Base-by-base conservation (phyloP, 2,797 vertebrate genomes). In the Spea hammondii region DNA sequence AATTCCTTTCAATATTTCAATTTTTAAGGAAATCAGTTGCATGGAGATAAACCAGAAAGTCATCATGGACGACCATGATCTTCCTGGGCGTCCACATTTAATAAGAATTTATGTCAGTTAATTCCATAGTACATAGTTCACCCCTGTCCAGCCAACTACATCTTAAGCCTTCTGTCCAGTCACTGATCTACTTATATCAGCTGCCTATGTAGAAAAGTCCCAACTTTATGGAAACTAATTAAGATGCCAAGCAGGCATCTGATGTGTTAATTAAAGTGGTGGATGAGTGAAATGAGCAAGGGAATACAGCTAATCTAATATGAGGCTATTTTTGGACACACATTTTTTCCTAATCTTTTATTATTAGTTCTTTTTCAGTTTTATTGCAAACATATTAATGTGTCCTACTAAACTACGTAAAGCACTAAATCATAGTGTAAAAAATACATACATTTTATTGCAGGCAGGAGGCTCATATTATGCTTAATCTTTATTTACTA, bases 231-330 rank as follows among this genome's bases (percentile, higher is more conserved):
- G 65, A 75, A 77, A 77, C 74, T 77, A 81, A 81, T 81, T 81
- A 81, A 81, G 74, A 81, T 81, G 70, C 79, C 74, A 77, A 73
- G 74, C 70, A 66, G 70, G 79, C 74, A 73, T 76, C 74, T 77
- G 79, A 77, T 77, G 55, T 62, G 64, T 81, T 81, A 81, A 81
- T 81, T 81, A 81, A 81, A 77, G 75, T 70, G 72, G 70, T 54
- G 65, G 54, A 77, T 77, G 79, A 81, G 46, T 77, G 70, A 72
- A 77, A 65, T 68, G 76, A 74, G 67, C 69, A 4, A 54, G 74
- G 74, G 79, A 77, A 81, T 81, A 81, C 53, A 53, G 70, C 70
- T 81, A 77, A 81, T 81, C 74, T 81, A 77, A 77, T 77, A 60
- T 67, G 72, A 57, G 51, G 54, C 65, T 77, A 81, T 72, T 76